Conservation (phyloP, 2,113 vertebrate genomes). For the Macroglossus sobrinus region DNA sequence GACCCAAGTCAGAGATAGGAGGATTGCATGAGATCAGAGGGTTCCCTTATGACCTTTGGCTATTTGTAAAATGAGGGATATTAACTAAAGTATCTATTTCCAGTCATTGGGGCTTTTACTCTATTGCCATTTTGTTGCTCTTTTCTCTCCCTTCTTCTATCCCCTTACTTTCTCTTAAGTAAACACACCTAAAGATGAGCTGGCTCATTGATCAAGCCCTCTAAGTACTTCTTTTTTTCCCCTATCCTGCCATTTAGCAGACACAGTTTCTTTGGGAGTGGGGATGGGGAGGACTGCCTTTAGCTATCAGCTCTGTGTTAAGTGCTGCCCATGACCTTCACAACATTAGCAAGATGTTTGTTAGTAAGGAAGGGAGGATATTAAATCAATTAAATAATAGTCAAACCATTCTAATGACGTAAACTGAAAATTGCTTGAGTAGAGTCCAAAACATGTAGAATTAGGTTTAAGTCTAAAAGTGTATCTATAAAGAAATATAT, state of each 20-base stretch:
- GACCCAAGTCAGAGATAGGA: background rate
- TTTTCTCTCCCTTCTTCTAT: background rate
- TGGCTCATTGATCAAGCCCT: background rate
- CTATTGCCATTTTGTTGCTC: background rate
- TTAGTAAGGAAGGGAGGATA: background rate
- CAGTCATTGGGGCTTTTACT: background rate
- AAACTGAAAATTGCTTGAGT: background rate
- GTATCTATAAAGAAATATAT: conserved; percentile 9
- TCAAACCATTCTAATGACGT: background rate
- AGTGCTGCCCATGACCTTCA: background rate
- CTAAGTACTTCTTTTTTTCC: background rate
- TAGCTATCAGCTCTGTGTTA: background rate
- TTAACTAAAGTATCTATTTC: background rate
- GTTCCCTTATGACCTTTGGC: background rate
- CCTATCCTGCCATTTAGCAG: background rate
- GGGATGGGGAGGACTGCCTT: background rate
- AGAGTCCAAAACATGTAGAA: background rate
- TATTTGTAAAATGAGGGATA: background rate
- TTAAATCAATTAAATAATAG: conserved; percentile 26
- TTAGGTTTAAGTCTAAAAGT: background rate
- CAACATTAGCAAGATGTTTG: background rate
- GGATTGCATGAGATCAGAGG: background rate
- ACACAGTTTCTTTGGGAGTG: background rate
- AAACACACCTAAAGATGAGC: background rate
- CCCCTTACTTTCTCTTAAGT: background rate